phyloP scores from a whole-genome alignment of 1,140 invertebrate species.

The Anadara kagoshimensis region DNA sequence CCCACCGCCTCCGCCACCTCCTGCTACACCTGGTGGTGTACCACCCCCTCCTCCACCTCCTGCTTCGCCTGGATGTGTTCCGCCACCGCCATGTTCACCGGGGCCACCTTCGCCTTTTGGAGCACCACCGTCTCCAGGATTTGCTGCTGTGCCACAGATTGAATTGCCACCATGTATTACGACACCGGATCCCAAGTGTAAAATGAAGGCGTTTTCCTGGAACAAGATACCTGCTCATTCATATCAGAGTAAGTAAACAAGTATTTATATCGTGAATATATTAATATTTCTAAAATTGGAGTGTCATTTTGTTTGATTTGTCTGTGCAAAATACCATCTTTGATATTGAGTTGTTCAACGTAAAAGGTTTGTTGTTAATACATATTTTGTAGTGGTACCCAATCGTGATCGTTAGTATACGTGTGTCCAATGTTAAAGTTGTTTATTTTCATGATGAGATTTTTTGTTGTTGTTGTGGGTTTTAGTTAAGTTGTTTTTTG shows the following conservation, averaged over 20 bases:
- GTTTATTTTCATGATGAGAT: no score
- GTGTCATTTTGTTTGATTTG: no score
- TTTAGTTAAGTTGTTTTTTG: no score
- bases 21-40: constrained; percentile 25
- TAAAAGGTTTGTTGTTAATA: no score
- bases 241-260: constrained; percentile 57
- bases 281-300: no score
- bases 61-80: constrained; percentile 30
- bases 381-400: no score
- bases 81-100: constrained; percentile 31
- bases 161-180: constrained; percentile 47
- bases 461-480: no score
- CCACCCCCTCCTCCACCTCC: constrained; percentile 60
- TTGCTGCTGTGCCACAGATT: not conserved
- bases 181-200: constrained; percentile 67
- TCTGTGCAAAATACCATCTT: no score
- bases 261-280: no score
- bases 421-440: no score
- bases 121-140: constrained; percentile 16
- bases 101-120: constrained; percentile 16
- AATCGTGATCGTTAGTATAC: no score
- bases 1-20: constrained; percentile 43
- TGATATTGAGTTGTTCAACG: no score
- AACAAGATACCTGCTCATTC: constrained; percentile 61
- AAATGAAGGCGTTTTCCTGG: constrained; percentile 70